A percentile compares a stretch with the other conserved stretches of the same genome.
Evolutionary conservation across 2,888 invertebrate genomes (phyloP).

Genomic region (Harpalus rufipes): DNA sequence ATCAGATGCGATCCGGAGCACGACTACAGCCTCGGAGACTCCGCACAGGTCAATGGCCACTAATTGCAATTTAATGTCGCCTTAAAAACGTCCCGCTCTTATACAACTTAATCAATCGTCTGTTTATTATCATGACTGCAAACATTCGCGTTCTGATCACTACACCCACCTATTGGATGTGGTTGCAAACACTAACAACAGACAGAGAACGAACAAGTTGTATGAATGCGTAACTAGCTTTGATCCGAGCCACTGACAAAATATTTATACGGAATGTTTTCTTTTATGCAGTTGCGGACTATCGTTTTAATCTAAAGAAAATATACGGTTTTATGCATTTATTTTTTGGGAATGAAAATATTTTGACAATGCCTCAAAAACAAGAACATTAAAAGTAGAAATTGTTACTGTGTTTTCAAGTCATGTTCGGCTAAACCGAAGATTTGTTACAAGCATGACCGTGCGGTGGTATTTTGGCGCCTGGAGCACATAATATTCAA

Average conservation of each 20-base stretch:
- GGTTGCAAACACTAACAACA: not conserved
- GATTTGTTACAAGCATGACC: no score
- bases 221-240: slow-evolving; percentile 42
- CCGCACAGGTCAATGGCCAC: slow-evolving; percentile 69
- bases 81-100: slow-evolving; percentile 69
- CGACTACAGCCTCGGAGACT: slow-evolving; percentile 17
- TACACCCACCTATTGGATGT: slow-evolving; percentile 58
- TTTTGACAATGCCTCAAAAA: not conserved
- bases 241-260: slow-evolving; percentile 28
- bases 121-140: slow-evolving; percentile 68
- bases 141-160: slow-evolving; percentile 57
- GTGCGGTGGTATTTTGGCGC: no score
- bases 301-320: not conserved
- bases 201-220: slow-evolving; percentile 15
- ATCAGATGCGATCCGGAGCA: slow-evolving; percentile 65
- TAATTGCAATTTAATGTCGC: slow-evolving; percentile 71
- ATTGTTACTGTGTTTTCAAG: not conserved
- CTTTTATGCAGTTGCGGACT: not conserved
- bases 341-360: not conserved
- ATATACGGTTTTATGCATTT: not conserved
- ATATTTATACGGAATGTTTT: not conserved
- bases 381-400: not conserved
- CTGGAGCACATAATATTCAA: no score
- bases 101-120: slow-evolving; percentile 70
- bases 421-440: no score